Percentiles rank a stretch among this genome's conserved stretches.
These are phyloP conservation scores for Cyphomyrus plagiostoma DNA, from an alignment of 2,113 vertebrate species.

Conservation along the genomic window DNA sequence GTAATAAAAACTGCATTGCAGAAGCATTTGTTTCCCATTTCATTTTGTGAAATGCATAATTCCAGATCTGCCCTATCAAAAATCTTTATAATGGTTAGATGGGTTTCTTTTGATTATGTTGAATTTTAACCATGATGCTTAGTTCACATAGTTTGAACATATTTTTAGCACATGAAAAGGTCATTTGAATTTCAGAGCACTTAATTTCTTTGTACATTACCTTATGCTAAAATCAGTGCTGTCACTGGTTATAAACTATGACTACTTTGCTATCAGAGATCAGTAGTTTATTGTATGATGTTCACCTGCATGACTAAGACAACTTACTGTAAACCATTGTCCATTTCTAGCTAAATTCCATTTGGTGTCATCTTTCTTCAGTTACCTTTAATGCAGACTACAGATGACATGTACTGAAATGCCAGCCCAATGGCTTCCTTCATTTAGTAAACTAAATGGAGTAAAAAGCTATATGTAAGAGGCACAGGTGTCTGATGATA, in stretches of 20 bases:
- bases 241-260: not conserved
- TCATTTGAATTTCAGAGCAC: not conserved
- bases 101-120: not conserved
- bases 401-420: not conserved
- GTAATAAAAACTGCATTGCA: not conserved
- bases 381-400: not conserved
- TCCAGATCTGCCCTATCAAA: not conserved
- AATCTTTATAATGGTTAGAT: not conserved
- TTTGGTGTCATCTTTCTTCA: not conserved
- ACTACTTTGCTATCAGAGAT: not conserved
- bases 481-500: slow-evolving; percentile 5
- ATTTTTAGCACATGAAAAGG: not conserved
- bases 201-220: not conserved
- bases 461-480: not conserved
- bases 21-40: not conserved
- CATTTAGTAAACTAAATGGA: not conserved
- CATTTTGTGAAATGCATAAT: not conserved
- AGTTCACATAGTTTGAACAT: not conserved
- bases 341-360: not conserved
- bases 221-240: not conserved
- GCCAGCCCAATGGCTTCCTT: not conserved
- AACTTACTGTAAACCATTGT: not conserved
- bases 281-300: not conserved
- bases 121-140: not conserved
- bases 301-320: not conserved